phyloP scores from a whole-genome alignment of 2,113 vertebrate genomes.

The Neopipo cinnamomea region DNA sequence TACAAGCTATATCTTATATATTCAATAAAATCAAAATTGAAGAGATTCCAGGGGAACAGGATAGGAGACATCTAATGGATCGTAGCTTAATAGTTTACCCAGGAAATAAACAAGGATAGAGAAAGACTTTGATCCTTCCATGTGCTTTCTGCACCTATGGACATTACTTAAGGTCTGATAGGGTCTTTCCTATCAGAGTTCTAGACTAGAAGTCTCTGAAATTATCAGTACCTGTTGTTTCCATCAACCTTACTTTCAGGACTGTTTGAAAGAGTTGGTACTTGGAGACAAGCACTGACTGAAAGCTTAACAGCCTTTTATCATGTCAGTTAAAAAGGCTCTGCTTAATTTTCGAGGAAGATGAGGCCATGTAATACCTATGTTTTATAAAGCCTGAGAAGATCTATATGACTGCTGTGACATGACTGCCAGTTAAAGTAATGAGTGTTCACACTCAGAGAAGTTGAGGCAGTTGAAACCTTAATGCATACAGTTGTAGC shows the following conservation, averaged over 20 bases:
- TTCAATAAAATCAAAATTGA: background rate
- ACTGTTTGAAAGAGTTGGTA: background rate
- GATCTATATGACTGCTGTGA: background rate
- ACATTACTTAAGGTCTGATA: background rate
- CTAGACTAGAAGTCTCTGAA: background rate
- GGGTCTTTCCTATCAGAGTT: background rate
- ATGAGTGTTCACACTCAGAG: background rate
- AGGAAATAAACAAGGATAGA: background rate
- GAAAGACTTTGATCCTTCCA: background rate
- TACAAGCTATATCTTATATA: background rate
- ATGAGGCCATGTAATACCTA: background rate
- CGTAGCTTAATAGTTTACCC: background rate
- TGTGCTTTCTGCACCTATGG: background rate
- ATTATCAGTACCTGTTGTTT: background rate
- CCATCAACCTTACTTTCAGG: background rate
- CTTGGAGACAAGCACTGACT: background rate
- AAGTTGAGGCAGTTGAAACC: background rate
- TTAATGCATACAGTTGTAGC: background rate
- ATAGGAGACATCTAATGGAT: background rate
- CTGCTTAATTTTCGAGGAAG: background rate
- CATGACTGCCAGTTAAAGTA: background rate
- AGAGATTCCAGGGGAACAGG: background rate
- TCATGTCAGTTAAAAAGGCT: background rate
- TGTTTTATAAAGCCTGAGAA: background rate
- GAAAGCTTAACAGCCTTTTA: background rate